Percentiles rank a stretch among this genome's conserved stretches.
phyloP scores from a whole-genome alignment of 2,888 invertebrate genomes.

The Carabus problematicus region DNA sequence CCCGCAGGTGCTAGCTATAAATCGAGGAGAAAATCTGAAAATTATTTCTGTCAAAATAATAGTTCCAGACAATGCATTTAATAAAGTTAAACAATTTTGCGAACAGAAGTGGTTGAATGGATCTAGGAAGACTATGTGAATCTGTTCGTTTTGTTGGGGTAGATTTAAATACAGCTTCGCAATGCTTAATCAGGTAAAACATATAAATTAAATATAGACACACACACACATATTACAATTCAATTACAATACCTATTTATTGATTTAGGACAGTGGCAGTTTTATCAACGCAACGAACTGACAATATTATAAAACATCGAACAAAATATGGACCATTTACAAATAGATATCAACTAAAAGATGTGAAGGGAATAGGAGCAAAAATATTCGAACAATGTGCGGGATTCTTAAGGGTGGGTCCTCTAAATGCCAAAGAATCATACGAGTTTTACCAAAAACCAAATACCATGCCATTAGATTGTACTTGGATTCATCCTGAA shows the following conservation, averaged over 20 bases:
- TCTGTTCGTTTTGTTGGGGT: conserved; percentile 94
- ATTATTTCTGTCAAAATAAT: conserved; percentile 78
- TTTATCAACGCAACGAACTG: conserved; percentile 76
- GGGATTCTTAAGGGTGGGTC: conserved; percentile 78
- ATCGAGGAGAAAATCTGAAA: conserved; percentile 85
- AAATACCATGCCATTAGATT: conserved; percentile 66
- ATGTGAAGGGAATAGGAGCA: conserved; percentile 82
- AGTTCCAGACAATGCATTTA: conserved; percentile 71
- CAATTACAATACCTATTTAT: background rate
- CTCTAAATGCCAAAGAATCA: conserved; percentile 57
- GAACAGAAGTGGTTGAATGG: conserved; percentile 58
- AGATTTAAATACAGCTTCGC: conserved; percentile 87
- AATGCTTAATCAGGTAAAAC: conserved; percentile 75
- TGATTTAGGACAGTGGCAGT: conserved; percentile 74
- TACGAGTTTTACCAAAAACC: conserved; percentile 52
- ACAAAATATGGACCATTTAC: conserved; percentile 74
- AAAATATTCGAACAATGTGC: conserved; percentile 89
- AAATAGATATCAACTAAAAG: conserved; percentile 75
- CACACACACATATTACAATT: background rate
- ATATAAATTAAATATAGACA: conserved; percentile 1
- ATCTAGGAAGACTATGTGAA: conserved; percentile 65
- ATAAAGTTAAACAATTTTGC: conserved; percentile 66
- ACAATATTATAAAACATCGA: conserved; percentile 79
- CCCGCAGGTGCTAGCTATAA: conserved; percentile 77
- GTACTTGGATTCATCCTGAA: conserved; percentile 93